These are phyloP conservation scores for Scartelaos histophorus DNA, from an alignment of 2,113 vertebrate species.

Conservation along the genomic window DNA sequence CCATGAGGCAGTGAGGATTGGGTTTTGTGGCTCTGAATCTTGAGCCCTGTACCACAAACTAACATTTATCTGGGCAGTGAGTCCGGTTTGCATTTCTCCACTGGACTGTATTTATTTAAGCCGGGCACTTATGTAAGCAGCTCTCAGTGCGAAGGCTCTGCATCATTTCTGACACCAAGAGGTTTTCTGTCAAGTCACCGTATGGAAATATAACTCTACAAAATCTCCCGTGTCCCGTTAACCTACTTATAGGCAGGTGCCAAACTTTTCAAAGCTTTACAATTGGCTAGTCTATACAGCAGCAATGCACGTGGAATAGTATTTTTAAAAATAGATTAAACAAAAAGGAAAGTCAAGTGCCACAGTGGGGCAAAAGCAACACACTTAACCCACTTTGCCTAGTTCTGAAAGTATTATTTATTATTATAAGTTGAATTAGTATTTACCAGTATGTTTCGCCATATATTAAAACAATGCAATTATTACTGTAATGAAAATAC, in stretches of 20 bases:
- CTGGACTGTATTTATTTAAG: slow-evolving; percentile 61
- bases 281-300: not conserved
- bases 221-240: slow-evolving; percentile 19
- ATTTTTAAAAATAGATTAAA: not conserved
- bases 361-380: no score
- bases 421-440: no score
- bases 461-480: no score
- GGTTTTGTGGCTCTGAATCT: slow-evolving; percentile 56
- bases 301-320: not conserved
- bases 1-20: slow-evolving; percentile 35
- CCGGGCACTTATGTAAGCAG: slow-evolving; percentile 64
- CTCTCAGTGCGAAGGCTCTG: slow-evolving; percentile 42
- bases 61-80: slow-evolving; percentile 73
- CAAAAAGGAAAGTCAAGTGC: no score
- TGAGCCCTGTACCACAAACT: slow-evolving; percentile 65
- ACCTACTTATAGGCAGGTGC: slow-evolving; percentile 1
- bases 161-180: slow-evolving; percentile 34
- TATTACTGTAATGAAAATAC: no score
- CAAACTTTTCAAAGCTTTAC: not conserved
- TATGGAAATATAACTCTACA: slow-evolving; percentile 35
- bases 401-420: no score
- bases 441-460: no score
- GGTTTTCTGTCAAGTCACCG: slow-evolving; percentile 43
- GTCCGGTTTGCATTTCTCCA: slow-evolving; percentile 57
- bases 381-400: no score